A percentile compares a stretch with the other conserved stretches of the same genome.
Conservation (phyloP, 2,888 invertebrate species). For the Apamea monoglypha region DNA sequence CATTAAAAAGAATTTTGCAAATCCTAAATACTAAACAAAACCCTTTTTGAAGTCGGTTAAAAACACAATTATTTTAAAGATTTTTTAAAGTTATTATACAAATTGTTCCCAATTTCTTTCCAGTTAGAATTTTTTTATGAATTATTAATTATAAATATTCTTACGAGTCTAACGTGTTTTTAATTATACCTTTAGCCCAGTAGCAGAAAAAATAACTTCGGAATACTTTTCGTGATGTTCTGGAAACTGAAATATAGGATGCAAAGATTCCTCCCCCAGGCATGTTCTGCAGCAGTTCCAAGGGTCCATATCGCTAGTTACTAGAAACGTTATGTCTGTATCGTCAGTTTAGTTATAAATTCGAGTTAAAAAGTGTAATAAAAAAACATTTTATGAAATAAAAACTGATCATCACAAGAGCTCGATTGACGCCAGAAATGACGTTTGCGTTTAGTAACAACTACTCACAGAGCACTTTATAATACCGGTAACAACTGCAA, state of each 20-base stretch:
- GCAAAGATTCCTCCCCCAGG: slow-evolving; percentile 72
- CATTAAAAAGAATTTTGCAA: no score
- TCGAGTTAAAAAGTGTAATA: not conserved
- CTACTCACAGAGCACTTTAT: no score
- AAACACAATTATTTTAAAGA: no score
- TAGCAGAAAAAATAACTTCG: slow-evolving; percentile 72
- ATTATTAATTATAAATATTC: not conserved
- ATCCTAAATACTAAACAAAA: no score
- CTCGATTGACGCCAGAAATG: slow-evolving; percentile 28
- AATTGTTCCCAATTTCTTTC: not conserved
- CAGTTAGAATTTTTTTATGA: not conserved
- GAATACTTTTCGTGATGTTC: slow-evolving; percentile 80
- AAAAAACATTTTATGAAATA: slow-evolving; percentile 6
- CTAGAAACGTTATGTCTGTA: not conserved
- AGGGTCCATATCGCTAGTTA: slow-evolving; percentile 65
- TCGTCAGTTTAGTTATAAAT: slow-evolving; percentile 5
- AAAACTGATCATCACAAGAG: slow-evolving; percentile 2
- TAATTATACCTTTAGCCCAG: slow-evolving; percentile 78
- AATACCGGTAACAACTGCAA: no score
- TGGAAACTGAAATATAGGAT: slow-evolving; percentile 75
- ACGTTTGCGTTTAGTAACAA: slow-evolving; percentile 42
- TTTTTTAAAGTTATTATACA: not conserved
- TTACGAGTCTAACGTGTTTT: not conserved
- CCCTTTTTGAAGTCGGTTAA: no score
- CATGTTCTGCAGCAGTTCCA: slow-evolving; percentile 83